These are phyloP conservation scores for Potamilus streckersoni DNA, from an alignment of 1,140 invertebrate species.

Conservation along the genomic window DNA sequence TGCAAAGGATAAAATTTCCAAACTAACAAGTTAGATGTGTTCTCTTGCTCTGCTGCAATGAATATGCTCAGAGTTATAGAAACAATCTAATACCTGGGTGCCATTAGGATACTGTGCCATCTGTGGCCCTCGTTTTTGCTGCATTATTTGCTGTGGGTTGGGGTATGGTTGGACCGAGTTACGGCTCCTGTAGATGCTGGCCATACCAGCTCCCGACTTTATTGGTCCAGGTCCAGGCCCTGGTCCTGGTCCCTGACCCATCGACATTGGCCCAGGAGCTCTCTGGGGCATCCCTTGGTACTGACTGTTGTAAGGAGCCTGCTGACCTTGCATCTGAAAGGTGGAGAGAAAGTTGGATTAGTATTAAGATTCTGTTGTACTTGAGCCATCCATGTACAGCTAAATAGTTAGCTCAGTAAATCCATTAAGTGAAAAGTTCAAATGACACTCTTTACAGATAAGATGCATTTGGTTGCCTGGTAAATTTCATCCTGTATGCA, in stretches of 20 bases:
- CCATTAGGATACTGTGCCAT: constrained; percentile 57
- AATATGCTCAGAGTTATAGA: too few relatives aligned
- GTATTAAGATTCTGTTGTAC: not conserved
- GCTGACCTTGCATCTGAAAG: constrained; percentile 42
- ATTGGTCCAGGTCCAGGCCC: constrained; percentile 69
- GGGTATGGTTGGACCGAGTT: constrained; percentile 44
- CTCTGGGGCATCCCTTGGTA: constrained; percentile 50
- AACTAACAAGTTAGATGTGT: too few relatives aligned
- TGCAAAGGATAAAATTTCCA: too few relatives aligned
- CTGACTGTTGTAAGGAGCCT: constrained; percentile 45
- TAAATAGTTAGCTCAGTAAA: too few relatives aligned
- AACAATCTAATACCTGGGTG: constrained; percentile 32
- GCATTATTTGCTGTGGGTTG: constrained; percentile 52
- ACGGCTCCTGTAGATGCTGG: constrained; percentile 42
- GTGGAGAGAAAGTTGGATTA: constrained; percentile 3
- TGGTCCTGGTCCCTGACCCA: constrained; percentile 59
- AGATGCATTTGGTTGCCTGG: too few relatives aligned
- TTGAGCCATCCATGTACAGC: too few relatives aligned
- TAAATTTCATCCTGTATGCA: too few relatives aligned
- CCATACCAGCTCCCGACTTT: constrained; percentile 46
- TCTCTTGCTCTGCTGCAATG: too few relatives aligned
- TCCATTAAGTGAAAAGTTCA: too few relatives aligned
- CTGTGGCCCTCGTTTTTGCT: constrained; percentile 38
- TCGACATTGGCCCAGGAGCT: constrained; percentile 49
- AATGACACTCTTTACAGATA: too few relatives aligned